Evolutionary conservation across 2,888 invertebrate species (phyloP).

Genomic region (Erannis defoliaria): DNA sequence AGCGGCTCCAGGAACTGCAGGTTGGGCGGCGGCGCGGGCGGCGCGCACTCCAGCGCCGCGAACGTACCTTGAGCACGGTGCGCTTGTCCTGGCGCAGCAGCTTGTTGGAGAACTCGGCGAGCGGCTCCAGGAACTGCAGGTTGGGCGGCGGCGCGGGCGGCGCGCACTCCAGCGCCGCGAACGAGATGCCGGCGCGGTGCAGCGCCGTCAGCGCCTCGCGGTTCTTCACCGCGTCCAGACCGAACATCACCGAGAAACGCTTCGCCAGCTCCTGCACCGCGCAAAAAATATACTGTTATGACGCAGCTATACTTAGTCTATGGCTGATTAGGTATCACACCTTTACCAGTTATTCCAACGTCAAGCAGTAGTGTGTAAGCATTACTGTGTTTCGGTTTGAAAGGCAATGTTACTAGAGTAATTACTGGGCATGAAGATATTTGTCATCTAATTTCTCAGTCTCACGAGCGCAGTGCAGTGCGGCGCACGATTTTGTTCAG

Average conservation of each 20-base stretch:
- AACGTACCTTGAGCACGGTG: slow-evolving; percentile 92
- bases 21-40: slow-evolving; percentile 93
- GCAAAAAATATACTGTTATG: background rate
- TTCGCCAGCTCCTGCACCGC: slow-evolving; percentile 94
- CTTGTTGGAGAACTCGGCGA: slow-evolving; percentile 98
- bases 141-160: slow-evolving; percentile 92
- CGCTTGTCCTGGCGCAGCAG: slow-evolving; percentile 98
- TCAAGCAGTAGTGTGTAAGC: no score
- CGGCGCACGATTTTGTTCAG: no score
- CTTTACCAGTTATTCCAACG: no score
- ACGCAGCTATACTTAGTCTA: background rate
- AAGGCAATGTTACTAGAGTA: no score
- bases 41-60: slow-evolving; percentile 88
- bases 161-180: slow-evolving; percentile 84
- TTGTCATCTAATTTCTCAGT: no score
- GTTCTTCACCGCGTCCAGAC: slow-evolving; percentile 98
- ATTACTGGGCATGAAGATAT: no score
- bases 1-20: slow-evolving; percentile 97
- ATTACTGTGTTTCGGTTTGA: no score
- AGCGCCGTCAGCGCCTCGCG: slow-evolving; percentile 98
- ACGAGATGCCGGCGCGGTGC: slow-evolving; percentile 97
- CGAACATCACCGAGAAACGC: slow-evolving; percentile 98
- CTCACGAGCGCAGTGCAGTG: no score
- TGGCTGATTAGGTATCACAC: no score
- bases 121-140: slow-evolving; percentile 96